Evolutionary conservation across 53 echinoderm and acorn worm genomes (phyloP).

Genomic region (Holothuria scabra): DNA sequence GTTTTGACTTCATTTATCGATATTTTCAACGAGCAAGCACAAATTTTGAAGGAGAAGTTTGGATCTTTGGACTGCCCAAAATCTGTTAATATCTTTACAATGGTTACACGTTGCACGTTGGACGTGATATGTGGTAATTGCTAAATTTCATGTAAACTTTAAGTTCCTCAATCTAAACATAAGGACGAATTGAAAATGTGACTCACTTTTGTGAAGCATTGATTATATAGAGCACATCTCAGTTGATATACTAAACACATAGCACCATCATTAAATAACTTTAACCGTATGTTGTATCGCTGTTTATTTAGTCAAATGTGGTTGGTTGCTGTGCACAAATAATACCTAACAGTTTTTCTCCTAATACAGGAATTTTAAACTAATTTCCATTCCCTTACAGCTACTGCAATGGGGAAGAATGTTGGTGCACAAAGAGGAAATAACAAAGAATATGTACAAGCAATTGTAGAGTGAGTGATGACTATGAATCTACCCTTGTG

Average conservation of each 20-base stretch:
- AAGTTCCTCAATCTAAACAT: too few relatives aligned
- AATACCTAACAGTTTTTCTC: background rate
- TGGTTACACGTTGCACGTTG: conserved; percentile 70
- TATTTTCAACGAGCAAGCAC: conserved; percentile 79
- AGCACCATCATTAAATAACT: too few relatives aligned
- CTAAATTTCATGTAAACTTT: too few relatives aligned
- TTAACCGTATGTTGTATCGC: background rate
- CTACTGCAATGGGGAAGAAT: conserved; percentile 82
- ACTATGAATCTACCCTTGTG: too few relatives aligned
- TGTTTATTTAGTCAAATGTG: background rate
- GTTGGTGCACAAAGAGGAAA: conserved; percentile 71
- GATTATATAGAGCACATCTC: too few relatives aligned
- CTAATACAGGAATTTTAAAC: background rate
- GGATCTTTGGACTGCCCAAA: conserved; percentile 42
- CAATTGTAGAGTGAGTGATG: conserved; percentile 62
- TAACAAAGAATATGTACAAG: conserved; percentile 70
- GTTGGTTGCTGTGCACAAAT: background rate
- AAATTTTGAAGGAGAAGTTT: conserved; percentile 62
- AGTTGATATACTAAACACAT: too few relatives aligned
- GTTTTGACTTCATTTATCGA: conserved; percentile 70
- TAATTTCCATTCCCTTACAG: conserved; percentile 30
- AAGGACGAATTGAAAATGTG: too few relatives aligned
- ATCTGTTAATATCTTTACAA: conserved; percentile 65
- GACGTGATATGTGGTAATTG: conserved; percentile 78
- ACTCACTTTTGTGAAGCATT: too few relatives aligned